Evolutionary conservation across 2,888 invertebrate genomes (phyloP).

Genomic region (Cephalotes varians): DNA sequence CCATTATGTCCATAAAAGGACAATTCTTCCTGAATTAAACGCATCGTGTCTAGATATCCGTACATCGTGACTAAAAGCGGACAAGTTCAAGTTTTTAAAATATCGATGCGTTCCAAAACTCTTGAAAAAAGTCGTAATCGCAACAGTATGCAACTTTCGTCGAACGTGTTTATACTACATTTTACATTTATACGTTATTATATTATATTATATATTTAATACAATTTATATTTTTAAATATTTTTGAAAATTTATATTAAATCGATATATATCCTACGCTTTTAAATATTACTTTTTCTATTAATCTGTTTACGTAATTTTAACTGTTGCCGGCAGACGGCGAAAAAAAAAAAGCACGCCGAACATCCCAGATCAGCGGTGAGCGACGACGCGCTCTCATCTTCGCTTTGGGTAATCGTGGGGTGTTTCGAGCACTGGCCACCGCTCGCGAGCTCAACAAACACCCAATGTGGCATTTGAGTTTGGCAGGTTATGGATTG

Average conservation of each 20-base stretch:
- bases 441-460: constrained; percentile 64
- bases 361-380: too few relatives aligned
- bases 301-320: too few relatives aligned
- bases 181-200: too few relatives aligned
- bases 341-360: not conserved
- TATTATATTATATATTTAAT: too few relatives aligned
- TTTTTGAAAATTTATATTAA: too few relatives aligned
- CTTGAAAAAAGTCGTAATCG: not conserved
- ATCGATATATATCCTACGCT: too few relatives aligned
- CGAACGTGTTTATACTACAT: too few relatives aligned
- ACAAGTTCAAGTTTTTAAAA: not conserved
- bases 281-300: not conserved
- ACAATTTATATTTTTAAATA: too few relatives aligned
- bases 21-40: too few relatives aligned
- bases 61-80: not conserved
- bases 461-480: constrained; percentile 80
- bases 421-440: constrained; percentile 58
- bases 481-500: constrained; percentile 84
- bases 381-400: constrained; percentile 50
- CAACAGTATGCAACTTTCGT: too few relatives aligned
- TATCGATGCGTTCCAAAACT: not conserved
- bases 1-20: too few relatives aligned
- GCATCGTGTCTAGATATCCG: too few relatives aligned
- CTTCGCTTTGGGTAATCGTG: constrained; percentile 61
- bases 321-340: not conserved